A percentile compares a stretch with the other conserved stretches of the same genome.
phyloP scores from a whole-genome alignment of 1,140 invertebrate genomes.

The Bombus breviceps region DNA sequence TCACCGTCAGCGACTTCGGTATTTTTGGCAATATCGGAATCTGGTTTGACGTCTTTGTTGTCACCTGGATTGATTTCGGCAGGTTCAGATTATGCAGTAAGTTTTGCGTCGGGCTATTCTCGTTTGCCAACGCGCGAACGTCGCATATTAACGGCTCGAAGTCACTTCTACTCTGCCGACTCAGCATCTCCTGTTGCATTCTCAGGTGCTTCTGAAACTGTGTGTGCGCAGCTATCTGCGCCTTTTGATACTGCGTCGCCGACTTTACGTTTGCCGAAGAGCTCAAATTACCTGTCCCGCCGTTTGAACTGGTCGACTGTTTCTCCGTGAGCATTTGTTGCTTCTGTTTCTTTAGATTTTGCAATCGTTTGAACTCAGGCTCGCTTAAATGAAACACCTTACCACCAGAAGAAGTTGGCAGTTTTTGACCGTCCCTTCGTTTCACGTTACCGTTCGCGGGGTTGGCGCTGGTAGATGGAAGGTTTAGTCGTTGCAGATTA shows the following conservation, averaged over 20 bases:
- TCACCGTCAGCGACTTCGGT: slow-evolving; percentile 89
- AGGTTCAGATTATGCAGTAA: slow-evolving; percentile 79
- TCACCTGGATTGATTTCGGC: slow-evolving; percentile 81
- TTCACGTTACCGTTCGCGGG: slow-evolving; percentile 62
- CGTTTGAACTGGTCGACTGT: slow-evolving; percentile 21
- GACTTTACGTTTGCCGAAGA: slow-evolving; percentile 27
- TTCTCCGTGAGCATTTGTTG: slow-evolving; percentile 73
- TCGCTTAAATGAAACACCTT: slow-evolving; percentile 79
- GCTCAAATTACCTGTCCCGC: slow-evolving; percentile 29
- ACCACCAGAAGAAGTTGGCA: slow-evolving; percentile 61
- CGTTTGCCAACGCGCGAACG: slow-evolving; percentile 75
- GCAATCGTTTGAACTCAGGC: slow-evolving; percentile 74
- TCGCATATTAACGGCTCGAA: slow-evolving; percentile 82
- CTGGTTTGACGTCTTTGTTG: slow-evolving; percentile 76
- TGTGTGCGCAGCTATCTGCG: slow-evolving; percentile 70
- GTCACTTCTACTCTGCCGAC: slow-evolving; percentile 77
- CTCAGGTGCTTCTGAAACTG: slow-evolving; percentile 80
- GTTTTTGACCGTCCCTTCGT: slow-evolving; percentile 67
- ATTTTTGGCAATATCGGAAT: slow-evolving; percentile 87
- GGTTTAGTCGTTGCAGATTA: slow-evolving; percentile 75
- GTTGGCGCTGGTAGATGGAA: slow-evolving; percentile 61
- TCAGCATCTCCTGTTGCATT: slow-evolving; percentile 81
- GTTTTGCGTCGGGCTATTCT: slow-evolving; percentile 79
- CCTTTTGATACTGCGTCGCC: slow-evolving; percentile 72
- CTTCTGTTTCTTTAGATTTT: slow-evolving; percentile 78